Conservation (phyloP, 37 sponge, comb jelly and placozoan genomes). For the Trichoplax adhaerens region DNA sequence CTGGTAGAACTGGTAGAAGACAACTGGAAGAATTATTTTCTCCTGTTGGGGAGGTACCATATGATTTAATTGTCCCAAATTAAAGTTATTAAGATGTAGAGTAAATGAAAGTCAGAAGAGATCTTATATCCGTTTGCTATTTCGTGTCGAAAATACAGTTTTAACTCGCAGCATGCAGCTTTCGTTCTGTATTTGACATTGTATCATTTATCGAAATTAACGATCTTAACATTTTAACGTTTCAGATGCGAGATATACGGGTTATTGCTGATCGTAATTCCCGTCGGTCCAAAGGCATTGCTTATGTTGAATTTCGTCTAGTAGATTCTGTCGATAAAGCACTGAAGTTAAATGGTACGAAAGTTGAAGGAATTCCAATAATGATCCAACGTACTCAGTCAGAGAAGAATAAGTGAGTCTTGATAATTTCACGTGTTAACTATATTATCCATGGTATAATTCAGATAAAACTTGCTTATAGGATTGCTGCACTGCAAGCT, state of each 20-base stretch:
- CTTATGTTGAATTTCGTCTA: slow-evolving; percentile 86
- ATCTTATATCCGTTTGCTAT: slow-evolving; percentile 1
- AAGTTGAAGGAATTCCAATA: slow-evolving; percentile 74
- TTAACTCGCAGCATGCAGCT: neutral
- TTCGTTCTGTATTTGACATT: neutral
- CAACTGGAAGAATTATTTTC: slow-evolving; percentile 83
- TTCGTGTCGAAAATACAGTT: slow-evolving; percentile 1
- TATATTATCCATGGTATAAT: neutral
- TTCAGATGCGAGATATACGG: slow-evolving; percentile 48
- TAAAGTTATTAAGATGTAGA: neutral
- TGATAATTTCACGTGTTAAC: too few relatives aligned
- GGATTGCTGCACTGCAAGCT: slow-evolving; percentile 62
- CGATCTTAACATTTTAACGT: slow-evolving; percentile 1
- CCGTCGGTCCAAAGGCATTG: slow-evolving; percentile 90
- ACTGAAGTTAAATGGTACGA: slow-evolving; percentile 52
- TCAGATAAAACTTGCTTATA: neutral
- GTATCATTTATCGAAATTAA: neutral
- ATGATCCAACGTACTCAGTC: slow-evolving; percentile 89
- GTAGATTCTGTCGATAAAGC: slow-evolving; percentile 51
- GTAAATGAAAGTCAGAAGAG: neutral
- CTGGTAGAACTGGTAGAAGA: slow-evolving; percentile 36
- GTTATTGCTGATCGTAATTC: slow-evolving; percentile 88
- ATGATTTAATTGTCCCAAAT: slow-evolving; percentile 6
- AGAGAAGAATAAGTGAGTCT: slow-evolving; percentile 75
- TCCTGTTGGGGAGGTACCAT: slow-evolving; percentile 51